phyloP scores from a whole-genome alignment of 1,140 invertebrate species.

The Pseudomyrmex gracilis region DNA sequence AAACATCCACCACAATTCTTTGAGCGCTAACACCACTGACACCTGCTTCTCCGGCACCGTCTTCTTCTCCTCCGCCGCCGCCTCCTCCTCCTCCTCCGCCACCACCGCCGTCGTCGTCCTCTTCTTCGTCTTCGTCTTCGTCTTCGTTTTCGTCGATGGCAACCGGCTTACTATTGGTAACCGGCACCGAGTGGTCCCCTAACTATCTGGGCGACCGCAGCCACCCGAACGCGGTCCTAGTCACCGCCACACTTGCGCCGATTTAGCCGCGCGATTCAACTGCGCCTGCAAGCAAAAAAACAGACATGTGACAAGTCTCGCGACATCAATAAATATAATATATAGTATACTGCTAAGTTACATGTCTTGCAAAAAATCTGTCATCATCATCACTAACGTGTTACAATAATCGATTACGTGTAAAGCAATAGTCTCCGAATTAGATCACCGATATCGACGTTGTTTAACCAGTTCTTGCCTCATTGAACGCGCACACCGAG shows the following conservation, averaged over 20 bases:
- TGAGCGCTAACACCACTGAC: constrained; percentile 38
- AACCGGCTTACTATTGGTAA: constrained; percentile 32
- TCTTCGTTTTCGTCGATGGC: constrained; percentile 34
- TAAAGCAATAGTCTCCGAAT: background rate
- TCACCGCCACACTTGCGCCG: constrained; percentile 78
- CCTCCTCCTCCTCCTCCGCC: constrained; percentile 56
- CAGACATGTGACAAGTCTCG: background rate
- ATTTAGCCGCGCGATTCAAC: constrained; percentile 36
- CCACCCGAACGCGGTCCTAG: constrained; percentile 62
- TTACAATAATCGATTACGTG: constrained; percentile 24
- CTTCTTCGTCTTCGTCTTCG: constrained; percentile 58
- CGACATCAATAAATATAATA: too few relatives aligned
- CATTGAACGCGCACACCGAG: background rate
- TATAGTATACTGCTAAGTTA: too few relatives aligned
- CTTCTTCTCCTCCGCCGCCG: constrained; percentile 59
- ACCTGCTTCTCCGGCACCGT: constrained; percentile 30
- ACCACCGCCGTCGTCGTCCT: constrained; percentile 62
- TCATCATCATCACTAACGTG: background rate
- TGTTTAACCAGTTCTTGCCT: constrained; percentile 14
- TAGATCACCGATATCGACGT: constrained; percentile 18
- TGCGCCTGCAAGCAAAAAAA: constrained; percentile 56
- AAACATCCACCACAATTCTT: too few relatives aligned
- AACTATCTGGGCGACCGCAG: constrained; percentile 72
- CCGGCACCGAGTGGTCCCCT: constrained; percentile 61
- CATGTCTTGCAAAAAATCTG: background rate